Evolutionary conservation across 2,797 vertebrate genomes (phyloP).

Genomic region (Sarcophilus harrisii): DNA sequence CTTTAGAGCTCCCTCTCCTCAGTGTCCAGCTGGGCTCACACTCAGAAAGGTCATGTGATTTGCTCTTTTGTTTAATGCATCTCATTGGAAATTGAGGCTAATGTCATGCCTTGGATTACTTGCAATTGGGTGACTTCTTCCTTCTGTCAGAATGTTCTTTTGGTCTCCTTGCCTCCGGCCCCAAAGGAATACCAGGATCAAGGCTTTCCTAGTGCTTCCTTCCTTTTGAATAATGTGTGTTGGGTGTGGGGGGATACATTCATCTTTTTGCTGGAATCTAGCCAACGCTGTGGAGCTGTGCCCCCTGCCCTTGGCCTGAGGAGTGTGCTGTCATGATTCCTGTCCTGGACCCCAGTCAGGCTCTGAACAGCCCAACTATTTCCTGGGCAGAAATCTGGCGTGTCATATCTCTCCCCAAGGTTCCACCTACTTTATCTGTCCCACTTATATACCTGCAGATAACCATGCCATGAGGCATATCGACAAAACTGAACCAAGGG

Average conservation of each 20-base stretch:
- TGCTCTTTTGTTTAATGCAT: neutral
- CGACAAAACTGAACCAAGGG: neutral
- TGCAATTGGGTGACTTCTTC: neutral
- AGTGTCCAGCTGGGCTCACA: conserved; percentile 15
- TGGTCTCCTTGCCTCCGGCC: neutral
- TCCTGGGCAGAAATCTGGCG: neutral
- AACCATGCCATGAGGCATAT: neutral
- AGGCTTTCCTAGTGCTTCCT: neutral
- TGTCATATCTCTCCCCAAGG: neutral
- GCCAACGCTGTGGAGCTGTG: neutral
- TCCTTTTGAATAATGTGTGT: neutral
- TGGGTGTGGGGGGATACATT: too few relatives aligned
- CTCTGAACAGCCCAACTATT: neutral
- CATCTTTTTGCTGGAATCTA: neutral
- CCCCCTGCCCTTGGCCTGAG: neutral
- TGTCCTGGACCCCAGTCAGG: neutral
- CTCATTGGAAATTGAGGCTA: neutral
- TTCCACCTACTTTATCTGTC: neutral
- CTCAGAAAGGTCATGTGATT: neutral
- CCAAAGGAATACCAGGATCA: neutral
- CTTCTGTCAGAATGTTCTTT: neutral
- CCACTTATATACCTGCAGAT: neutral
- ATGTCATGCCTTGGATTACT: neutral
- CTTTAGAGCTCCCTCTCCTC: neutral
- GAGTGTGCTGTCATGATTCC: neutral